phyloP scores from a whole-genome alignment of 2,888 invertebrate species.

The Fissipunctia ypsillon region DNA sequence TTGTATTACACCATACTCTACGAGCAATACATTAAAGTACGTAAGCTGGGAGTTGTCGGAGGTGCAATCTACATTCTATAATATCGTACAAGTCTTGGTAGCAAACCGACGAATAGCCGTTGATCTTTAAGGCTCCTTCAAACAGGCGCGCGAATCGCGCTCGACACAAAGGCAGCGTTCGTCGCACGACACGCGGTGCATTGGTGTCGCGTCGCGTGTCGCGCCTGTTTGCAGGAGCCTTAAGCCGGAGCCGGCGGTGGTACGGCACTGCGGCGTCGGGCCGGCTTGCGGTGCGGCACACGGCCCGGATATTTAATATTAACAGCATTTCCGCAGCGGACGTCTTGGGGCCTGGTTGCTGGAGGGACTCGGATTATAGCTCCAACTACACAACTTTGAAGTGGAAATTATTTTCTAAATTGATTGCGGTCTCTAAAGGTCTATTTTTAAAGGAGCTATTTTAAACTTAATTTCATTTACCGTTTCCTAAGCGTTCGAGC shows the following conservation, averaged over 20 bases:
- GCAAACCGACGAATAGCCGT: not conserved
- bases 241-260: not conserved
- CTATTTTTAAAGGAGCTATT: conserved; percentile 25
- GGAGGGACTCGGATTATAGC: conserved; percentile 35
- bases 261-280: conserved; percentile 16
- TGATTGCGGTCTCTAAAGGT: conserved; percentile 13
- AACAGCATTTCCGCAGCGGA: conserved; percentile 69
- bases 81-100: not conserved
- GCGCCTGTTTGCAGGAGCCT: too few species aligned
- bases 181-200: too few species aligned
- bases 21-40: not conserved
- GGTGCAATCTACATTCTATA: not conserved
- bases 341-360: conserved; percentile 48
- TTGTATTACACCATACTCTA: not conserved
- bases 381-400: conserved; percentile 46
- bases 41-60: not conserved
- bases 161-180: too few species aligned
- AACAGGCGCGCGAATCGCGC: too few species aligned
- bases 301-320: conserved; percentile 70
- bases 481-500: conserved; percentile 2
- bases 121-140: too few species aligned
- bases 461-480: conserved; percentile 24
- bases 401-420: conserved; percentile 46
- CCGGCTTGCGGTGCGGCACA: conserved; percentile 37
- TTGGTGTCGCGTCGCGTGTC: too few species aligned